A percentile compares a stretch with the other conserved stretches of the same genome.
These are phyloP conservation scores for Carposina sasakii DNA, from an alignment of 1,140 invertebrate genomes.

Conservation along the genomic window DNA sequence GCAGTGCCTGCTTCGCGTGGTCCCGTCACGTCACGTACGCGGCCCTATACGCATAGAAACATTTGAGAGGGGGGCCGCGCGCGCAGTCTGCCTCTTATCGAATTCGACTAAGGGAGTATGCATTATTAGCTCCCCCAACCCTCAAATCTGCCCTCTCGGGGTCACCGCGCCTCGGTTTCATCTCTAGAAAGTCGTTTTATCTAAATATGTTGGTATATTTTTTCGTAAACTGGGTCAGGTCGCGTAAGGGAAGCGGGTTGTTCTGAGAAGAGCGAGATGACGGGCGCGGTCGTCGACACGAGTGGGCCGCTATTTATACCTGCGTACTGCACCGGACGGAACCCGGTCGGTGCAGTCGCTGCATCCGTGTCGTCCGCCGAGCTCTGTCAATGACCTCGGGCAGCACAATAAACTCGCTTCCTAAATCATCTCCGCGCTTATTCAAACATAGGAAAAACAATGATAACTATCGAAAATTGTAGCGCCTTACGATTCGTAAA, in stretches of 20 bases:
- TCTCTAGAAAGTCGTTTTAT: no score
- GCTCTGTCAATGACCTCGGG: conserved; percentile 65
- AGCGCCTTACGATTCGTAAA: neutral
- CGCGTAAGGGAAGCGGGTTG: conserved; percentile 30
- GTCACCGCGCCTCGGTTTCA: conserved; percentile 26
- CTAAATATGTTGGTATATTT: no score
- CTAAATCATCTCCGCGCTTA: conserved; percentile 20
- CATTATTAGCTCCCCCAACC: conserved; percentile 53
- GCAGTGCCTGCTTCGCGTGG: conserved; percentile 28
- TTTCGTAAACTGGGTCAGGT: conserved; percentile 40
- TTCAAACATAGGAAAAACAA: conserved; percentile 7
- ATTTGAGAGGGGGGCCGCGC: conserved; percentile 43
- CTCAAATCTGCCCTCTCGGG: conserved; percentile 36
- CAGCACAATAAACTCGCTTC: conserved; percentile 32
- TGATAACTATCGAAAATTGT: conserved; percentile 4
- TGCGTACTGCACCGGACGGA: conserved; percentile 69
- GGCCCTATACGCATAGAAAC: conserved; percentile 47
- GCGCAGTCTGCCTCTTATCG: conserved; percentile 52
- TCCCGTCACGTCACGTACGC: conserved; percentile 58
- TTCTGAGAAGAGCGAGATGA: conserved; percentile 34
- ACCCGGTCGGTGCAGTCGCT: conserved; percentile 63
- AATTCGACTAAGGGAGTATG: conserved; percentile 54
- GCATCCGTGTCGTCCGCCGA: conserved; percentile 43
- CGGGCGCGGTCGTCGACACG: conserved; percentile 66
- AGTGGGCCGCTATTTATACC: conserved; percentile 71